phyloP scores from a whole-genome alignment of 2,113 vertebrate species.

The Gymnorhina tibicen region DNA sequence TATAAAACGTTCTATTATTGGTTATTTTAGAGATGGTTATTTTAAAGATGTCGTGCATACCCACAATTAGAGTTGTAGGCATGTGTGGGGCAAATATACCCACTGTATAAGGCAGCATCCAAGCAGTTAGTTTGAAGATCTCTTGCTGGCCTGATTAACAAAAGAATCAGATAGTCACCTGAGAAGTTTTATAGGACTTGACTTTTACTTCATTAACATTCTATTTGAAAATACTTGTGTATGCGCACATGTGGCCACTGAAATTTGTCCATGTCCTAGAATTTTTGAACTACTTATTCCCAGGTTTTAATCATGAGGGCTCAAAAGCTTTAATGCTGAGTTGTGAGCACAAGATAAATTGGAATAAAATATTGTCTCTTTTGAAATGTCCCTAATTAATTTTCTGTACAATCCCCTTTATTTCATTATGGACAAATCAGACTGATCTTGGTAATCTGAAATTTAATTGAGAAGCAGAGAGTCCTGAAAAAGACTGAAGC shows the following conservation, averaged over 20 bases:
- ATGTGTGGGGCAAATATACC: neutral
- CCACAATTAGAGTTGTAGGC: neutral
- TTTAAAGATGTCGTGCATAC: neutral
- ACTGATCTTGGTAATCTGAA: neutral
- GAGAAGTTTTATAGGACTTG: neutral
- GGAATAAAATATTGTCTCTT: neutral
- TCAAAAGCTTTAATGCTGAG: neutral
- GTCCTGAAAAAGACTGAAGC: neutral
- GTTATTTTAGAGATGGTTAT: no score
- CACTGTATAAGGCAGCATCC: neutral
- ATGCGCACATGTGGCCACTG: neutral
- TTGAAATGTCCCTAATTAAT: neutral
- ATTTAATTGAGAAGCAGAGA: neutral
- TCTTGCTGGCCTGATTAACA: neutral
- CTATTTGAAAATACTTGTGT: neutral
- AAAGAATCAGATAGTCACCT: neutral
- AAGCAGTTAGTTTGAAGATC: neutral
- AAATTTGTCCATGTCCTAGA: neutral
- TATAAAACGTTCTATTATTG: neutral
- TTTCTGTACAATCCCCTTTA: neutral
- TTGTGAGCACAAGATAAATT: neutral
- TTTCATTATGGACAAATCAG: neutral
- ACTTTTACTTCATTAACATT: neutral
- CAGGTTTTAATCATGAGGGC: neutral
- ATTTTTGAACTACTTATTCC: neutral